Conservation (phyloP, 2,113 vertebrate genomes). For the Pseudorhombus dupliciocellatus region DNA sequence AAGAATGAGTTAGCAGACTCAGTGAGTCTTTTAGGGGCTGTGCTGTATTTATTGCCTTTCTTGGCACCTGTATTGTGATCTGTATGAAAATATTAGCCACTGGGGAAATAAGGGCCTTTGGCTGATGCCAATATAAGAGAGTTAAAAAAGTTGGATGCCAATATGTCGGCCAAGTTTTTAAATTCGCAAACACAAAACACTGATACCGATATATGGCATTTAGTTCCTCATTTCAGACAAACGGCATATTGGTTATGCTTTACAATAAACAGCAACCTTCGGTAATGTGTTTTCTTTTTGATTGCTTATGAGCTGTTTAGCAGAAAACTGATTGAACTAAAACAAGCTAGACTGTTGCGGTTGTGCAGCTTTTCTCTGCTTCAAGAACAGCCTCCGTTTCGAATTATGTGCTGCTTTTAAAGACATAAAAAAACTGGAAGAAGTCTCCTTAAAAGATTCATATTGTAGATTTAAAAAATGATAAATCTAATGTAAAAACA, state of each 20-base stretch:
- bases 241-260: no score
- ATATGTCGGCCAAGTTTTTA: no score
- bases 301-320: neutral
- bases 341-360: no score
- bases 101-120: no score
- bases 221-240: no score
- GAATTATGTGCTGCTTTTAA: neutral
- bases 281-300: neutral
- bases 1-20: slow-evolving; percentile 1
- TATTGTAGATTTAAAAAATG: neutral
- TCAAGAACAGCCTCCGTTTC: neutral
- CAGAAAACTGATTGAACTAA: neutral
- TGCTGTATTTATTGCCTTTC: neutral
- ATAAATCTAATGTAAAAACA: neutral
- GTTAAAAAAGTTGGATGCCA: no score
- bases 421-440: neutral
- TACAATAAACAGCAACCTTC: no score
- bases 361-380: neutral
- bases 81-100: neutral
- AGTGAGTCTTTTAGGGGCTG: neutral
- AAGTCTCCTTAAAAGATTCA: neutral
- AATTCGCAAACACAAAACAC: no score
- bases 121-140: no score
- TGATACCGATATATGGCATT: no score
- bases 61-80: neutral